A percentile compares a stretch with the other conserved stretches of the same genome.
phyloP scores from a whole-genome alignment of 1,140 invertebrate genomes.

The Pinna nobilis region DNA sequence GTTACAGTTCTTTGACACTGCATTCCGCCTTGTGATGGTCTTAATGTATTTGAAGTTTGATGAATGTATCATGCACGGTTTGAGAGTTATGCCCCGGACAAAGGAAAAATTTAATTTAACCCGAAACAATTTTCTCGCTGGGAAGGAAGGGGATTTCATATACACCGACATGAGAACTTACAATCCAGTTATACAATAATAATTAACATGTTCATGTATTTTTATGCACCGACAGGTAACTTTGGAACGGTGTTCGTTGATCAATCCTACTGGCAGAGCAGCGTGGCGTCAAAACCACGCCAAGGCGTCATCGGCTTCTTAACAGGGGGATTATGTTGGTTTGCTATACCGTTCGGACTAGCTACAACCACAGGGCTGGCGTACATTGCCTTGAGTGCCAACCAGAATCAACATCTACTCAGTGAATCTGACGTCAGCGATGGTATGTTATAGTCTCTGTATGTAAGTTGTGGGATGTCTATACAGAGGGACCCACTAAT shows the following conservation, averaged over 20 bases:
- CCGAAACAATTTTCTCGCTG: too few species aligned
- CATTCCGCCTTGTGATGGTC: too few species aligned
- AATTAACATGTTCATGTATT: too few species aligned
- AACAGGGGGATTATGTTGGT: conserved; percentile 73
- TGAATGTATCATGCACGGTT: too few species aligned
- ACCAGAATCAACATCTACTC: conserved; percentile 60
- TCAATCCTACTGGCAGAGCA: conserved; percentile 75
- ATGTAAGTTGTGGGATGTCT: neutral
- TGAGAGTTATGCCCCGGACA: too few species aligned
- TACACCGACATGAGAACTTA: too few species aligned
- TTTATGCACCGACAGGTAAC: too few species aligned
- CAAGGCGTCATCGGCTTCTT: conserved; percentile 74
- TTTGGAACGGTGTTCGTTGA: conserved; percentile 76
- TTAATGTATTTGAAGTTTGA: too few species aligned
- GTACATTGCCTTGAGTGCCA: conserved; percentile 67
- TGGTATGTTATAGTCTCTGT: conserved; percentile 52
- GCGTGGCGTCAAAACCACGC: conserved; percentile 72
- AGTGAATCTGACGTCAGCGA: conserved; percentile 57
- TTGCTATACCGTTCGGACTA: conserved; percentile 74
- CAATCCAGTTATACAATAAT: too few species aligned
- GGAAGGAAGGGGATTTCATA: too few species aligned
- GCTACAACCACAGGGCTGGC: conserved; percentile 74
- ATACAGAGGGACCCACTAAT: neutral
- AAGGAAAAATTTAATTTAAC: too few species aligned
- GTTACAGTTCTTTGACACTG: too few species aligned